Conservation (phyloP, 2,797 vertebrate genomes). For the Smutsia gigantea region DNA sequence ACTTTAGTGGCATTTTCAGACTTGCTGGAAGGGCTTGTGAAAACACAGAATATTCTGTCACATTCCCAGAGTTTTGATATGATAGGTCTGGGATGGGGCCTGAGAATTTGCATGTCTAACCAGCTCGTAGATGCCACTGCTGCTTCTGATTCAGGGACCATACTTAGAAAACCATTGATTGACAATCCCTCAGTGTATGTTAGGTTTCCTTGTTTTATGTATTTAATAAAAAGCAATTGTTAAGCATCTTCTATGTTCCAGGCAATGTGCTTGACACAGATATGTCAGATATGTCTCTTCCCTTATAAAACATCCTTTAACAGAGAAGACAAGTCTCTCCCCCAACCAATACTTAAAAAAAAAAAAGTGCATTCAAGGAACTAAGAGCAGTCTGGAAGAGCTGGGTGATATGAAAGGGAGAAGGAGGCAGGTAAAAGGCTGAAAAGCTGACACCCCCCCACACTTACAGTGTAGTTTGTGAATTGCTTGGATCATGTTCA, state of each 20-base stretch:
- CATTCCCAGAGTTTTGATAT: neutral
- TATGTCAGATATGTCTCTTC: neutral
- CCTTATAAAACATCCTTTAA: neutral
- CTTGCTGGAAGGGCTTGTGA: neutral
- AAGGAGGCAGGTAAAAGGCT: neutral
- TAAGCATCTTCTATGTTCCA: neutral
- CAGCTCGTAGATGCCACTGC: neutral
- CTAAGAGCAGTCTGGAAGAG: neutral
- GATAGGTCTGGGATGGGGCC: neutral
- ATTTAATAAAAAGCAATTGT: slow-evolving; percentile 11
- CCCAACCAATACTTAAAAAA: neutral
- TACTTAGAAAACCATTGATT: neutral
- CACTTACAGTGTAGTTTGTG: neutral
- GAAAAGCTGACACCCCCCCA: neutral
- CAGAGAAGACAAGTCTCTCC: neutral
- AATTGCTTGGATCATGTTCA: neutral
- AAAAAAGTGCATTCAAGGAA: neutral
- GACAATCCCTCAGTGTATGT: neutral
- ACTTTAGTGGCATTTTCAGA: neutral
- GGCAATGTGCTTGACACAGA: neutral
- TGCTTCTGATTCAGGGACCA: neutral
- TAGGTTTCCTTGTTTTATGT: neutral
- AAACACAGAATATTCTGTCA: neutral
- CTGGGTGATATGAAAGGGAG: neutral
- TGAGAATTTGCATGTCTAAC: neutral